These are phyloP conservation scores for Amphiprion clarkii DNA, from an alignment of 2,797 vertebrate genomes.

Conservation along the genomic window DNA sequence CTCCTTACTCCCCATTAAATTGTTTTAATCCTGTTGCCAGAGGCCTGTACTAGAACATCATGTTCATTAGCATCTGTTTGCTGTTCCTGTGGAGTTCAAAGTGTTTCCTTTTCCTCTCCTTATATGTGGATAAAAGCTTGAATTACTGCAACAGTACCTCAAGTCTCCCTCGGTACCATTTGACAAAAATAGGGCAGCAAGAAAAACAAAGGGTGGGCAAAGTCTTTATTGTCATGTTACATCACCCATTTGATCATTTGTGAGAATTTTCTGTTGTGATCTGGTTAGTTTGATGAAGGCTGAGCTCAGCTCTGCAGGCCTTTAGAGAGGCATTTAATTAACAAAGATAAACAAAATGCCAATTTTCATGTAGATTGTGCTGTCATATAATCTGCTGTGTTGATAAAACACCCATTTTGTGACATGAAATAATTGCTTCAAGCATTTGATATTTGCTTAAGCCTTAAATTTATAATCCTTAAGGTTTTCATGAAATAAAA, in stretches of 20 bases:
- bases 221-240: constrained; percentile 70
- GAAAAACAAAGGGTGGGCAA: constrained; percentile 71
- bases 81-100: constrained; percentile 75
- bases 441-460: not conserved
- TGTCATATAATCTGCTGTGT: not conserved
- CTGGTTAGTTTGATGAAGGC: constrained; percentile 59
- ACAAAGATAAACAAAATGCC: constrained; percentile 25
- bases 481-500: not conserved
- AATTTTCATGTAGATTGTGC: not conserved
- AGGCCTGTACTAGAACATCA: constrained; percentile 73
- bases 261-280: constrained; percentile 57
- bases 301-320: constrained; percentile 31
- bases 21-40: constrained; percentile 77
- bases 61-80: constrained; percentile 83
- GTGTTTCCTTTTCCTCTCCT: constrained; percentile 64
- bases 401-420: not conserved
- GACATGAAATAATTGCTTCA: not conserved
- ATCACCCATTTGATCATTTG: constrained; percentile 64
- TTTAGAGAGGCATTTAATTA: constrained; percentile 47
- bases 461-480: not conserved
- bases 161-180: constrained; percentile 63
- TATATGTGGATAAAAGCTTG: constrained; percentile 66
- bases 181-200: constrained; percentile 75
- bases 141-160: constrained; percentile 68
- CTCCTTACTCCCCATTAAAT: constrained; percentile 67